phyloP scores from a whole-genome alignment of 2,888 invertebrate species.

The Temnothorax ravouxi region DNA sequence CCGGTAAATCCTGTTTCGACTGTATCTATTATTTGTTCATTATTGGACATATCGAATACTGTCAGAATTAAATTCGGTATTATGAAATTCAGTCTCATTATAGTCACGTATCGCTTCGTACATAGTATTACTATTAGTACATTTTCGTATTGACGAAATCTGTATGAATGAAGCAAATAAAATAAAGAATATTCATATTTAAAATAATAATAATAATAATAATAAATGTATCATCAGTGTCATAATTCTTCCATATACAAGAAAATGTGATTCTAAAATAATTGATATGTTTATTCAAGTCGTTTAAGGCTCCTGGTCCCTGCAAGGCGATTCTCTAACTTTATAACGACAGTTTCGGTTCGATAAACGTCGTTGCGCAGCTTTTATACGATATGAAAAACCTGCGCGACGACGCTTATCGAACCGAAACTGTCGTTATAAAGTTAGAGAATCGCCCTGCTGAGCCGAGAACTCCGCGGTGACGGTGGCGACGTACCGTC shows the following conservation, averaged over 20 bases:
- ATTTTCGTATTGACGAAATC: constrained; percentile 89
- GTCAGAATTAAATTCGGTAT: constrained; percentile 32
- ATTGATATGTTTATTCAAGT: constrained; percentile 13
- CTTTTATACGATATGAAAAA: no score
- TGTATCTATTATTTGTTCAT: background rate
- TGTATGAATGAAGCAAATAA: constrained; percentile 82
- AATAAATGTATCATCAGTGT: constrained; percentile 17
- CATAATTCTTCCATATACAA: constrained; percentile 23
- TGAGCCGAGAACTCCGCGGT: no score
- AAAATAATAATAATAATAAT: constrained; percentile 8
- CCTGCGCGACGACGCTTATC: no score
- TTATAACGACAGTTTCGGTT: no score
- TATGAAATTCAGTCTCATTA: constrained; percentile 21
- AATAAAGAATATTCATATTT: constrained; percentile 65
- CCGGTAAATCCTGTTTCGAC: background rate
- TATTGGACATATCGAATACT: background rate
- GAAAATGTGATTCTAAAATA: constrained; percentile 10
- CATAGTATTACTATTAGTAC: constrained; percentile 86
- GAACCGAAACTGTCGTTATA: no score
- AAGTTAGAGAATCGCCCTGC: no score
- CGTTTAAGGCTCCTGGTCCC: no score
- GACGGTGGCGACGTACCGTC: no score
- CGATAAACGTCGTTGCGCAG: no score
- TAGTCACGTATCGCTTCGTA: constrained; percentile 86
- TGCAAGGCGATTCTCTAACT: no score